A percentile compares a stretch with the other conserved stretches of the same genome.
These are phyloP conservation scores for Metacarcinus magister DNA, from an alignment of 2,888 invertebrate species.

Conservation along the genomic window DNA sequence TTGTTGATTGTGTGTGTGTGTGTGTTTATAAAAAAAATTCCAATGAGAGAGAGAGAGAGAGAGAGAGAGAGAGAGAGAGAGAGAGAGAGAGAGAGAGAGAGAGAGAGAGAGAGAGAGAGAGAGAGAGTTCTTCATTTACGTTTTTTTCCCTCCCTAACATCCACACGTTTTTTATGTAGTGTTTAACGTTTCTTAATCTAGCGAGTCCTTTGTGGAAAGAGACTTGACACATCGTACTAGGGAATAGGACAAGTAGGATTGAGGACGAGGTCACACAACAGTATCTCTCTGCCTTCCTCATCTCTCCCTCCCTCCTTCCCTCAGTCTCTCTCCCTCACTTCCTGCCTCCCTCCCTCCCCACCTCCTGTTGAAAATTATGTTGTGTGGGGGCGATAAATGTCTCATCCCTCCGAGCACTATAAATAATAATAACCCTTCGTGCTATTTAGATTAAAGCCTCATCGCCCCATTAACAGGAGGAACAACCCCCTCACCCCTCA, in stretches of 20 bases:
- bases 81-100: conserved; percentile 8
- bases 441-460: conserved; percentile 26
- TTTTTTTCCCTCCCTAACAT: neutral
- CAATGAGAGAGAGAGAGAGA: neutral
- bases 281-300: neutral
- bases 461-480: conserved; percentile 31
- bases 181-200: neutral
- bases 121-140: neutral
- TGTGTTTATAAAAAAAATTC: neutral
- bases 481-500: neutral
- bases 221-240: neutral
- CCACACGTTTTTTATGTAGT: neutral
- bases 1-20: neutral
- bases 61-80: neutral
- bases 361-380: neutral
- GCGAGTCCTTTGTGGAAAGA: neutral
- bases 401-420: conserved; percentile 11
- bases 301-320: conserved; percentile 29
- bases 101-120: neutral
- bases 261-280: neutral
- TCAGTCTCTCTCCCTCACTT: neutral
- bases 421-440: conserved; percentile 45
- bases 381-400: conserved; percentile 27
- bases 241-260: neutral
- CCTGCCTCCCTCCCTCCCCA: neutral